Conservation (phyloP, 2,797 vertebrate species). For the Scleropages formosus region DNA sequence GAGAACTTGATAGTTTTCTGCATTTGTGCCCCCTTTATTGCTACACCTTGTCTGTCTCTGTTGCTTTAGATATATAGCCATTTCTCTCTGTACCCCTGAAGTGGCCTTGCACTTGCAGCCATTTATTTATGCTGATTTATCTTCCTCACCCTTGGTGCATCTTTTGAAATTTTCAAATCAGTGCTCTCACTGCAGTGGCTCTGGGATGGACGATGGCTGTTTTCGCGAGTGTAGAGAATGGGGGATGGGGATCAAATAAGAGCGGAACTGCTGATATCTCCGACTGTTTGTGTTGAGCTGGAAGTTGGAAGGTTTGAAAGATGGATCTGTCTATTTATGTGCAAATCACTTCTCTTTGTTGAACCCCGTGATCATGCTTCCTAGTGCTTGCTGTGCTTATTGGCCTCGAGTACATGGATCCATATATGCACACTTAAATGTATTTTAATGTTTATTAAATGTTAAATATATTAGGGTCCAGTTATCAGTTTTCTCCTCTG, state of each 20-base stretch:
- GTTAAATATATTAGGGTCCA: no score
- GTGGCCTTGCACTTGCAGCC: slow-evolving; percentile 40
- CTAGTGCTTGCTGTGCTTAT: not conserved
- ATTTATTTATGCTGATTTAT: slow-evolving; percentile 66
- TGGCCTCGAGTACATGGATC: not conserved
- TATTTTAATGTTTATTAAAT: no score
- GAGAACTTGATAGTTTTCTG: not conserved
- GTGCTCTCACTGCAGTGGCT: slow-evolving; percentile 42
- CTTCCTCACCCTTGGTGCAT: slow-evolving; percentile 42
- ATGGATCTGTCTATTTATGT: not conserved
- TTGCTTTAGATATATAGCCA: not conserved
- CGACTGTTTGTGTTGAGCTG: not conserved
- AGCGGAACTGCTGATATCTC: not conserved
- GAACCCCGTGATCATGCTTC: not conserved
- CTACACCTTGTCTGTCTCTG: not conserved
- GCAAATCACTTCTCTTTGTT: not conserved
- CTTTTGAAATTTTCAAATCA: slow-evolving; percentile 55
- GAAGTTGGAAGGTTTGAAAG: not conserved
- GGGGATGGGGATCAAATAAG: not conserved
- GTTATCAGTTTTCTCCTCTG: no score
- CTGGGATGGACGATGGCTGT: slow-evolving; percentile 26
- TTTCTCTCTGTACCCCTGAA: slow-evolving; percentile 22
- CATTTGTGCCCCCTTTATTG: not conserved
- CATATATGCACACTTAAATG: not conserved
- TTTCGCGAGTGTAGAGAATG: slow-evolving; percentile 2